Base-by-base conservation (phyloP, 1,140 invertebrate genomes). In the Temnothorax curvispinosus region DNA sequence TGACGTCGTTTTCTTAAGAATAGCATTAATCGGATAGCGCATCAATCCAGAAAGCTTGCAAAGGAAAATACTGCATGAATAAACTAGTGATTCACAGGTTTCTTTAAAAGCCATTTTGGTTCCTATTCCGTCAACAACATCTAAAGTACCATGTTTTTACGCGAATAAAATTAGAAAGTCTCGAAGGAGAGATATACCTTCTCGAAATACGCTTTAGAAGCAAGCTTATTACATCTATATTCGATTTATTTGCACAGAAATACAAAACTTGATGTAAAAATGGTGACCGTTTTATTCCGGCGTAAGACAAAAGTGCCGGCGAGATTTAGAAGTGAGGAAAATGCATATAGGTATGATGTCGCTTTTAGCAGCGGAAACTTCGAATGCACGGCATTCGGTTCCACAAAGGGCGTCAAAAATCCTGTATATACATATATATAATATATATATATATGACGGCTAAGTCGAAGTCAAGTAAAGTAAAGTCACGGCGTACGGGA, bases 401-500 rank as follows among this genome's bases (percentile, higher is more conserved):
- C 41, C 13, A 74, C 80, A 84, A 84, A 84, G 80, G 56, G 54
- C 69, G 27, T 41, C 35, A 80, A 85, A 85, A 85, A 85, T 85
- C 72, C 58, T 56, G 60, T 54, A 32, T 52, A 94, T 8, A 50
- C 13, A 5, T 65, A 6, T 41, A 41, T 41, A 41, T 41, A 0
- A 41, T 41, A 41, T 6, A 41, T 3, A 41, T 6, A 41, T 41
- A 41, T 41, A 41, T 41, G 41, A 92, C 93, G 94, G 90, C 92
- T 92, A 93, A 90, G 89, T 90, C 88, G 72, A 9, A 94, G 94
- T 92, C 91, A 94, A 94, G 92, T 93, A 92, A 91, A 92, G 88
- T 81, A 87, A 92, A 90, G 85, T 77, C 69, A 75, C 69, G 69
- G 50, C 82, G 56, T 44, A 85, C 82, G 58, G 75, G 47, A 75